Base-by-base conservation (phyloP, 2,797 vertebrate species). In the Micropoecilia bifurca region DNA sequence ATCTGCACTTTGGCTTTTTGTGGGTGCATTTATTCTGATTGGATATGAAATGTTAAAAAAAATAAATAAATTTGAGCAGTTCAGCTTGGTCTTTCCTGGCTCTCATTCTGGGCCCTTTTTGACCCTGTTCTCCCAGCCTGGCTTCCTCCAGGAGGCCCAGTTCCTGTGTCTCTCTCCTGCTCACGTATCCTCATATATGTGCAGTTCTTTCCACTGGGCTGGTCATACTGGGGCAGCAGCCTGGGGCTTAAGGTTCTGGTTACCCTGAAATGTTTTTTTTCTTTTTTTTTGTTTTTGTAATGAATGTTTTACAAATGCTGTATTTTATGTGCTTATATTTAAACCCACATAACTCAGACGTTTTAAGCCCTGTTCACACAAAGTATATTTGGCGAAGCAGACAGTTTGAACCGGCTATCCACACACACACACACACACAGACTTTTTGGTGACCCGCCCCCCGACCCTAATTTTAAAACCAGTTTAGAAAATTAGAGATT, bases 1-100 rank as follows among this genome's bases (percentile, higher is more conserved):
- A 85, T 85, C 28, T 83, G 75, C 79, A 74, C 74, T 89, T 84
- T 59, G 77, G 82, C 80, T 85, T 79, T 76, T 68, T 72, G 55
- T 82, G 79, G 80, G 83, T 84, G 39, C 76, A 84, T 91, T 87
- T 83, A 66, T 48, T 78, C 87, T 84, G 80, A 91, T 89, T 84
- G 80, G 79, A 88, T 83, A 76, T 89, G 75, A 83, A 73, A 55
- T 84, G 36, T 76, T 76, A 88, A 68, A 41, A 68, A 25, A 12
- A 12, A 0, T 36, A 83, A 84, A 59, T 84, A 71, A 81, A 90
- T 81, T 75, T 80, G 73, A 82, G 80, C 57, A 74, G 83, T 7
- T 30, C 45, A 41, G 74, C 75, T 71, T 63, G 77, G 39, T n/a
- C 71, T 88, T 69, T 78, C 3, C 53, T 83, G 84, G 73, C 84